These are phyloP conservation scores for Pseudococcus viburni DNA, from an alignment of 2,888 invertebrate species.

Conservation along the genomic window DNA sequence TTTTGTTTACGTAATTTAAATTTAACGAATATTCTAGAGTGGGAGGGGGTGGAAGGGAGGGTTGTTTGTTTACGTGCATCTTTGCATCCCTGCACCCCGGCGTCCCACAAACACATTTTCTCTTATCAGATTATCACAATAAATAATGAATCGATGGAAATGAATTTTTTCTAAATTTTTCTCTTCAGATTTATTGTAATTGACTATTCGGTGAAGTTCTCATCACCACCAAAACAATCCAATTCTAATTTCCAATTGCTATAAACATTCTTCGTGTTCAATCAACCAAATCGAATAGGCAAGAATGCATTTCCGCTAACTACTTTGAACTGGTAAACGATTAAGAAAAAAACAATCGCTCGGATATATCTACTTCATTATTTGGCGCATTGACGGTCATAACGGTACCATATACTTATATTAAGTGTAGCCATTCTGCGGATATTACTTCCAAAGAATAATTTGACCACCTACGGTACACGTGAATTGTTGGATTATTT, in stretches of 20 bases:
- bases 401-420: neutral
- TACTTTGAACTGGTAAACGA: neutral
- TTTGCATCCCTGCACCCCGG: too few species aligned
- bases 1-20: too few species aligned
- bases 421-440: neutral
- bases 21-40: too few species aligned
- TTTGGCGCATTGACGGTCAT: slow-evolving; percentile 24
- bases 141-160: too few species aligned
- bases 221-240: neutral
- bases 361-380: neutral
- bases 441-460: neutral
- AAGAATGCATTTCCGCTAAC: slow-evolving; percentile 49
- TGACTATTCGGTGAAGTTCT: neutral
- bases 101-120: too few species aligned
- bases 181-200: neutral
- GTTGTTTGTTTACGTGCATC: too few species aligned
- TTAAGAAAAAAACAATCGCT: slow-evolving; percentile 42
- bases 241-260: neutral
- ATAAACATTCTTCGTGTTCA: slow-evolving; percentile 18
- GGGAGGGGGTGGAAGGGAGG: too few species aligned
- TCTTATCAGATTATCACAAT: too few species aligned
- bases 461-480: neutral
- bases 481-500: neutral
- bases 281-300: neutral
- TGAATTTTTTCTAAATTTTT: neutral